These are phyloP conservation scores for Morus bassanus DNA, from an alignment of 2,797 vertebrate genomes.

Conservation along the genomic window DNA sequence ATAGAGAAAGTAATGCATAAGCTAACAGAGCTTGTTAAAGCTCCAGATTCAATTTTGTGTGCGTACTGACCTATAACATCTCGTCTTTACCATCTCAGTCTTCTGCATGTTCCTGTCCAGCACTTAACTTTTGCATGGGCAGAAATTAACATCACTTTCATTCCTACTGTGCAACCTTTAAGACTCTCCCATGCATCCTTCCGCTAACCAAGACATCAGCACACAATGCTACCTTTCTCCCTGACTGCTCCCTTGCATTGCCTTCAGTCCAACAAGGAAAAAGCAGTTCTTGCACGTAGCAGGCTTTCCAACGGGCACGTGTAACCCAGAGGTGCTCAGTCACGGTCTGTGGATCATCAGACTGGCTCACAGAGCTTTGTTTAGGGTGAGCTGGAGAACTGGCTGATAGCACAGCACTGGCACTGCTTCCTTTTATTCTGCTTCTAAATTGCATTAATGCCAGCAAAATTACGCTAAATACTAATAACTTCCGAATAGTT, in stretches of 20 bases:
- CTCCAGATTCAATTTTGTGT: background rate
- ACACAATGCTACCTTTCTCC: background rate
- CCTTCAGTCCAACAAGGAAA: background rate
- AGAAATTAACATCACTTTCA: background rate
- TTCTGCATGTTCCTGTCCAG: background rate
- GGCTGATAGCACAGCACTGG: background rate
- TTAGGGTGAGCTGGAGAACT: background rate
- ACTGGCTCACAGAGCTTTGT: background rate
- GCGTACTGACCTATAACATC: background rate
- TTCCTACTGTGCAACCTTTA: background rate
- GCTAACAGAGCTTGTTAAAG: background rate
- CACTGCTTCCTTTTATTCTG: conserved; percentile 34
- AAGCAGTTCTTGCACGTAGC: background rate
- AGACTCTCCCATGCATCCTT: background rate
- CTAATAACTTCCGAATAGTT: conserved; percentile 49
- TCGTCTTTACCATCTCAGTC: background rate
- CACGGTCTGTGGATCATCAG: conserved; percentile 9
- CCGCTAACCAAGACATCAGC: background rate
- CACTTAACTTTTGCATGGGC: background rate
- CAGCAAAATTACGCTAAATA: conserved; percentile 9
- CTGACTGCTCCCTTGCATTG: background rate
- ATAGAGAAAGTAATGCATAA: background rate
- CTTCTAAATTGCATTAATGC: conserved; percentile 46
- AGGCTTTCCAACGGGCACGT: background rate
- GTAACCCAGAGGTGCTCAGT: background rate